Base-by-base conservation (phyloP, 2,797 vertebrate genomes). In the Bradypus variegatus region DNA sequence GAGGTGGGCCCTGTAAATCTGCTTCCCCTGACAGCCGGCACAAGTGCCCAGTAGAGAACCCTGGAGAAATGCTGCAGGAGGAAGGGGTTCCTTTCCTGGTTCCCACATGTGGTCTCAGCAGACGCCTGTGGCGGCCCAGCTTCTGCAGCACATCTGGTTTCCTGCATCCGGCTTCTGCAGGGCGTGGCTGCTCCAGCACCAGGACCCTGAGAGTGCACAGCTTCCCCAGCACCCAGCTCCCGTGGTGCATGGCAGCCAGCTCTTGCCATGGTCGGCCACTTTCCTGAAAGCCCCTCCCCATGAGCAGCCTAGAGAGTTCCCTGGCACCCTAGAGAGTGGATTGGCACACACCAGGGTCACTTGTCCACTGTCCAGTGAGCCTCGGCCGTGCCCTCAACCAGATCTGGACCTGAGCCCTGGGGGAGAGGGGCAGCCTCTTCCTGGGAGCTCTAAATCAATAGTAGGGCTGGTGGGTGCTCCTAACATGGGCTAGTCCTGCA, bases 201-300 rank as follows among this genome's bases (percentile, higher is more conserved):
- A 6, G 45, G n/a, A 55, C 41, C 86, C 55, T n/a, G 16, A 45
- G 7, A 5, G 8, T 0, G 5, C 4, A 2, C 1, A 36, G 6
- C 21, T 80, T 41, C 4, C 73, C 76, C 8, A 31, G 13, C 25
- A 31, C 8, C 16, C 31, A 27, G 29, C 3, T 75, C 48, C 27
- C 29, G 13, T 38, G 27, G 13, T 29, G 29, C 27, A 18, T 9
- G 23, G 23, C 29, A 33, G 58, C 14, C n/a, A 6, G 9, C 11
- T 55, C 33, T n/a, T n/a, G n/a, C n/a, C 33, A 15, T 6, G 62
- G 83, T 14, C 45, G 19, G 31, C 18, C 25, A 8, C 3, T 65
- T 70, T 72, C 36, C 58, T n/a, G 19, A 15, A 77, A 33, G 75
- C 31, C 4, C 31, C 48, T n/a, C 10, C 33, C 31, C 31, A 53